phyloP scores from a whole-genome alignment of 2,888 invertebrate genomes.

The Parnassius glacialis region DNA sequence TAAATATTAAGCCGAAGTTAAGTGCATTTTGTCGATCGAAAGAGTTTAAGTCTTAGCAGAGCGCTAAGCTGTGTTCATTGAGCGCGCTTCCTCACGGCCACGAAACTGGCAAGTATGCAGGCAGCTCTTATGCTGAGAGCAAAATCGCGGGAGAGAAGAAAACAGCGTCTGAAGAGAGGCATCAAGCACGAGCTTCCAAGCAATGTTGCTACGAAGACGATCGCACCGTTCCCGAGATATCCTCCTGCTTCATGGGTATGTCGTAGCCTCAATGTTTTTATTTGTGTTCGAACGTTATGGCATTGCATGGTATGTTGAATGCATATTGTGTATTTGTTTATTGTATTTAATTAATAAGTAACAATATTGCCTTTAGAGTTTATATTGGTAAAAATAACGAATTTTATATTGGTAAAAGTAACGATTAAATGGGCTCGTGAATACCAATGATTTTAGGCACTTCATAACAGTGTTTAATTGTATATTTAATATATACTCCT shows the following conservation, averaged over 20 bases:
- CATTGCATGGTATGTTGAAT: slow-evolving; percentile 35
- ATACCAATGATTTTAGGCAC: too few species aligned
- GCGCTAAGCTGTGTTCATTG: slow-evolving; percentile 47
- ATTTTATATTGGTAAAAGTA: neutral
- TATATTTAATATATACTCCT: too few species aligned
- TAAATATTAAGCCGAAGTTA: slow-evolving; percentile 19
- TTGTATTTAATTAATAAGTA: neutral
- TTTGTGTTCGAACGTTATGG: slow-evolving; percentile 23
- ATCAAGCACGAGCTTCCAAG: slow-evolving; percentile 90
- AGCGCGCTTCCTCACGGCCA: slow-evolving; percentile 54
- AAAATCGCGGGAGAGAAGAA: slow-evolving; percentile 92
- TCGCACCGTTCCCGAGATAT: slow-evolving; percentile 93
- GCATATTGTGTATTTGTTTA: neutral
- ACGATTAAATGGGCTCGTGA: too few species aligned
- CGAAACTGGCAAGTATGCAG: slow-evolving; percentile 90
- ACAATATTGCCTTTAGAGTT: too few species aligned
- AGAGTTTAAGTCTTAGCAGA: slow-evolving; percentile 32
- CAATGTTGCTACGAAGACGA: slow-evolving; percentile 92
- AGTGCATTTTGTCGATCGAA: slow-evolving; percentile 27
- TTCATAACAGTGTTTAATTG: too few species aligned
- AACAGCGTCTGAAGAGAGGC: slow-evolving; percentile 87
- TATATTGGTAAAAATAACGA: neutral
- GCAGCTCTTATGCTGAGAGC: slow-evolving; percentile 95
- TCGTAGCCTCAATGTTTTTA: slow-evolving; percentile 37
- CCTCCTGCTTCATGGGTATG: slow-evolving; percentile 89